Conservation (phyloP, 2,113 vertebrate species). For the Callospermophilus lateralis region DNA sequence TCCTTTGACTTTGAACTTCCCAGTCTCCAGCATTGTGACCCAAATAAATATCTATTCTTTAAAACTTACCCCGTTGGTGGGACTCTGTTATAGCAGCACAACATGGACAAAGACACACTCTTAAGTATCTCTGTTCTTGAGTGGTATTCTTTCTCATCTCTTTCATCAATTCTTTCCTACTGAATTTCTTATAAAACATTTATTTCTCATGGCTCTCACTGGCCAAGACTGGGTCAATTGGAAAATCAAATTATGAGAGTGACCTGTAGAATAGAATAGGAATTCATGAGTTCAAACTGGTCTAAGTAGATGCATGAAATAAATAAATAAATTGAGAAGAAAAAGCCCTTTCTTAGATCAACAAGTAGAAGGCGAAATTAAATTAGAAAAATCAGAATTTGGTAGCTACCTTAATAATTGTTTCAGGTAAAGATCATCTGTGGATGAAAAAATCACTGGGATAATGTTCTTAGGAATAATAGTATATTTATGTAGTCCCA, state of each 20-base stretch:
- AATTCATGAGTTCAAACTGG: neutral
- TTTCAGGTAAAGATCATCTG: neutral
- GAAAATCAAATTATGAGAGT: neutral
- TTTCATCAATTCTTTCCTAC: neutral
- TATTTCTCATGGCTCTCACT: neutral
- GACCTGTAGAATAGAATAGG: neutral
- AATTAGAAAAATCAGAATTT: constrained; percentile 45
- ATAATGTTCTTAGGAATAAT: constrained; percentile 16
- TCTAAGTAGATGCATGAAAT: neutral
- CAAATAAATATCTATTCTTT: neutral
- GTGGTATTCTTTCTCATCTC: neutral
- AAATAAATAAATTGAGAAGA: neutral
- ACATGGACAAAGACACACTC: neutral
- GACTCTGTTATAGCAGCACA: neutral
- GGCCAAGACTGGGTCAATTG: neutral
- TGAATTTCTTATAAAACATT: neutral
- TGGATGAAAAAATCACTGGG: neutral
- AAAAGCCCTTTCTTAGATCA: neutral
- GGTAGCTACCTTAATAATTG: neutral
- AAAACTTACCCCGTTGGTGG: neutral
- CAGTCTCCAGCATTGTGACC: neutral
- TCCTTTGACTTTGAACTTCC: neutral
- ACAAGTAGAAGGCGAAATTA: neutral
- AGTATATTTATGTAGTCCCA: neutral
- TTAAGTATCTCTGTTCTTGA: neutral